phyloP scores from a whole-genome alignment of 2,113 vertebrate species.

The Chaetorhynchus papuensis region DNA sequence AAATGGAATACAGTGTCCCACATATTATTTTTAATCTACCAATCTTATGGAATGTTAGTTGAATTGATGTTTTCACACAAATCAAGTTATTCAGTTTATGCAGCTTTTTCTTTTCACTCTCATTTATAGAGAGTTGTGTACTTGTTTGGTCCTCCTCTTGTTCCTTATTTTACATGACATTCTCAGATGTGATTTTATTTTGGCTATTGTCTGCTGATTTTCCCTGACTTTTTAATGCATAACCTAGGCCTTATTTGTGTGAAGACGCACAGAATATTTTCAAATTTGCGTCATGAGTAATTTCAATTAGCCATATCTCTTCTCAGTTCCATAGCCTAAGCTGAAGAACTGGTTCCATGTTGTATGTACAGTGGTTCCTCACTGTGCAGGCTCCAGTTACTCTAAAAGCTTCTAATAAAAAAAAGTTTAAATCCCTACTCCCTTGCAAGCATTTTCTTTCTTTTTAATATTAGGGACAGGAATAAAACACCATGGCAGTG shows the following conservation, averaged over 20 bases:
- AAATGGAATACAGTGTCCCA: not conserved
- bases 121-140: accelerated
- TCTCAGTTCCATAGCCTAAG: not conserved
- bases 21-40: not conserved
- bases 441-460: not conserved
- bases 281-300: not conserved
- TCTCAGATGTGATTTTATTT: not conserved
- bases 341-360: not conserved
- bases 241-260: not conserved
- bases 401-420: not conserved
- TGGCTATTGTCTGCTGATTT: not conserved
- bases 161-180: not conserved
- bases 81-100: not conserved
- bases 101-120: not conserved
- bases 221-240: not conserved
- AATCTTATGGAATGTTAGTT: not conserved
- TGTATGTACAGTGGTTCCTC: not conserved
- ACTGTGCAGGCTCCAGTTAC: not conserved
- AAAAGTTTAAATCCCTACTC: not conserved
- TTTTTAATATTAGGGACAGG: not conserved
- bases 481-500: not conserved
- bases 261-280: not conserved
- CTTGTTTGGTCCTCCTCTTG: not conserved
- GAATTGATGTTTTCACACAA: not conserved
- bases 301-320: not conserved